Evolutionary conservation across 2,113 vertebrate genomes (phyloP).

Genomic region (Nansenia antarctica): DNA sequence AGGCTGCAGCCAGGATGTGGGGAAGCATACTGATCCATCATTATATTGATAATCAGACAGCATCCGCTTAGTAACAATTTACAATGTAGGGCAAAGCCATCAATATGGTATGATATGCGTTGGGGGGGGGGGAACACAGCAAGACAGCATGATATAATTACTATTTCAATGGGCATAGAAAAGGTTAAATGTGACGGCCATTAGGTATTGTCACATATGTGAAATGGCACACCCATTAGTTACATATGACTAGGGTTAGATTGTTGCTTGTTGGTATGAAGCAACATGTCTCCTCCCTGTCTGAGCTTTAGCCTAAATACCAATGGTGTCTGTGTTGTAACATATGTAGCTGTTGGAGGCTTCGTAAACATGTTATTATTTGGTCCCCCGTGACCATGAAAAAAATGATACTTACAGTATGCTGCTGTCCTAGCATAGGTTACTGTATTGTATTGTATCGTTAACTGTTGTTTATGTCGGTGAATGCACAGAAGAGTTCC

Average conservation of each 20-base stretch:
- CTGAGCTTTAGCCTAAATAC: no score
- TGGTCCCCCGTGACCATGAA: no score
- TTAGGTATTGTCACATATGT: background rate
- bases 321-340: slow-evolving; percentile 16
- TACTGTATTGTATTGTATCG: no score
- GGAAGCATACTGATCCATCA: background rate
- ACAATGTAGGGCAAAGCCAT: slow-evolving; percentile 20
- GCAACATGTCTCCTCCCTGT: slow-evolving; percentile 36
- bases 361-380: background rate
- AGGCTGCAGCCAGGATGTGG: background rate
- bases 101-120: slow-evolving; percentile 4
- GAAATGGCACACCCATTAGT: background rate
- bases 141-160: slow-evolving; percentile 7
- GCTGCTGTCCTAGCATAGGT: no score
- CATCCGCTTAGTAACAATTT: background rate
- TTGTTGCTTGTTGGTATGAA: slow-evolving; percentile 23
- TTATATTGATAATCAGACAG: slow-evolving; percentile 12
- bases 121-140: background rate
- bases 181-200: slow-evolving; percentile 17
- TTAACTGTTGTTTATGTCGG: no score
- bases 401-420: no score
- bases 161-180: slow-evolving; percentile 20
- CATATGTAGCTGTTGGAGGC: no score
- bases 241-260: background rate
- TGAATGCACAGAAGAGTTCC: no score